A percentile compares a stretch with the other conserved stretches of the same genome.
Evolutionary conservation across 1,140 invertebrate genomes (phyloP).

Genomic region (Bombus affinis): DNA sequence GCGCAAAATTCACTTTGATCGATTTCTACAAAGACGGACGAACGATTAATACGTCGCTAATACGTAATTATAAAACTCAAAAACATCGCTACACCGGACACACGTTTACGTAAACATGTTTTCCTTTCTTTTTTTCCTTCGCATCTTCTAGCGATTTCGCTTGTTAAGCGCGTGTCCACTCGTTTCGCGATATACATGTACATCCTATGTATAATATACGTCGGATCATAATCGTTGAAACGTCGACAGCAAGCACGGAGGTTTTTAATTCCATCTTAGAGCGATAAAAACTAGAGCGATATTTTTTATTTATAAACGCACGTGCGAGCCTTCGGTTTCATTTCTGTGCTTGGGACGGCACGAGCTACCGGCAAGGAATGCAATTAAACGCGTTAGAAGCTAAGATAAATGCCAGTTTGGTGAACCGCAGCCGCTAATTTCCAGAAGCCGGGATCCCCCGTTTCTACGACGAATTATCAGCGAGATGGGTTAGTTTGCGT

Average conservation of each 20-base stretch:
- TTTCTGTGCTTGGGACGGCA: not conserved
- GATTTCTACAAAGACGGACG: not conserved
- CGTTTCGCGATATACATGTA: too few relatives aligned
- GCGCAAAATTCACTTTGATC: not conserved
- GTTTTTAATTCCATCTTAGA: not conserved
- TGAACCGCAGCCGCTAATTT: slow-evolving; percentile 32
- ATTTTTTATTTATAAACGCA: not conserved
- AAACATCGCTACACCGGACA: not conserved
- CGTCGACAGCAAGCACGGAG: not conserved
- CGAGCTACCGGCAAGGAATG: slow-evolving; percentile 13
- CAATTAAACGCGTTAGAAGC: slow-evolving; percentile 25
- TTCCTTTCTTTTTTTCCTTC: too few relatives aligned
- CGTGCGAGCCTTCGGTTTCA: not conserved
- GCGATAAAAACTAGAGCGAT: not conserved
- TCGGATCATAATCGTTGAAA: not conserved
- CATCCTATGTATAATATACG: too few relatives aligned
- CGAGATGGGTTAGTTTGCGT: slow-evolving; percentile 29
- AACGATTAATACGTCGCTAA: not conserved
- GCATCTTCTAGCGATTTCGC: too few relatives aligned
- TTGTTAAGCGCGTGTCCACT: too few relatives aligned
- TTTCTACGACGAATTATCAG: slow-evolving; percentile 22
- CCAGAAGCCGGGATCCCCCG: not conserved
- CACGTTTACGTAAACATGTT: too few relatives aligned
- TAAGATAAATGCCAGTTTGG: slow-evolving; percentile 24
- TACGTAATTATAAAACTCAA: not conserved